Evolutionary conservation across 2,888 invertebrate genomes (phyloP), one percentile per base, ranked within the genome.

Genomic region (Orthonychiurus folsomi): DNA sequence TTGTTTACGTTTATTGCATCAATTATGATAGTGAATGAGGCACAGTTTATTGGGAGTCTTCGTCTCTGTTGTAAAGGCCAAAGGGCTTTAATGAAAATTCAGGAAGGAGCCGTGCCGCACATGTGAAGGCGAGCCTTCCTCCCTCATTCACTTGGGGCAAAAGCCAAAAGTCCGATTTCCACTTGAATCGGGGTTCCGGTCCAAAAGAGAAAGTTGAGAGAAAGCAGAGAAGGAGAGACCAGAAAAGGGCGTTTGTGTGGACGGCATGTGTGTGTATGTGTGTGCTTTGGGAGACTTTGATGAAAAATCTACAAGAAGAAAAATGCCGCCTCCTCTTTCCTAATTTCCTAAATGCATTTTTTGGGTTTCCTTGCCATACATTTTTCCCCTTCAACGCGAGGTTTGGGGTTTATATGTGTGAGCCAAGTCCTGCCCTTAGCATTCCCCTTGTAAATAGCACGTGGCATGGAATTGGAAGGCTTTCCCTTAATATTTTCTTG

Each of bases 301-400:
- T 63, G 60, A 60, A 50, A 62, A 54, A 62, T 58, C 57, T 53
- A 63, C 53, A 63, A 3, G 20, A 52, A n/a, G 56, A 53, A 53
- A 56, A 63, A 63, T 60, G 50, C 47, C 53, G 27, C 26, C 56
- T 60, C 54, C 63, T 59, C 59, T 64, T 66, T 69, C 63, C 69
- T 67, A 65, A 69, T 67, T 69, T 69, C 58, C 69, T 65, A 66
- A 69, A 69, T 69, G 69, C 66, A 67, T 67, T 65, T 67, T 67
- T 62, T 58, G 61, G 53, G 57, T 50, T 56, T 56, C 56, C 50
- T 21, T 61, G 56, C n/a, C 47, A 61, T 56, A 56, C 56, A 61
- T 61, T 55, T 56, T 61, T 12, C 27, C 21, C 59, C 50, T 37
- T 37, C 9, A 37, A 15, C 37, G n/a, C n/a, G n/a, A n/a, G n/a